Conservation (phyloP, 2,888 invertebrate species). For the Cephus spinipes region DNA sequence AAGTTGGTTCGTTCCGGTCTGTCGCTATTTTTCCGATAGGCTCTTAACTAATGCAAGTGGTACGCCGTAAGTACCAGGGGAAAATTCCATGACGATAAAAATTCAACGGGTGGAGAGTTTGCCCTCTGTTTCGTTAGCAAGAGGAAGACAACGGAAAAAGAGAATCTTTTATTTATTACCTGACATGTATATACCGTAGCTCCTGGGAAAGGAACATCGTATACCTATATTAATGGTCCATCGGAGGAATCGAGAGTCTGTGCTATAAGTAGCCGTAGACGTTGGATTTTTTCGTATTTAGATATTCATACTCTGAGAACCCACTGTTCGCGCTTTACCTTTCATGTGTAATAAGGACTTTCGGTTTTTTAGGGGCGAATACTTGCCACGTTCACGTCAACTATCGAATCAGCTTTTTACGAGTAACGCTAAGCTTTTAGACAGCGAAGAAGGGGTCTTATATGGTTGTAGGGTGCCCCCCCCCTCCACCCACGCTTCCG, state of each 20-base stretch:
- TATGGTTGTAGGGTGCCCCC: not conserved
- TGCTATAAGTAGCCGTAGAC: not conserved
- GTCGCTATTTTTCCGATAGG: constrained; percentile 50
- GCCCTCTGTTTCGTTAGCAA: not conserved
- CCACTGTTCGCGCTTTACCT: not conserved
- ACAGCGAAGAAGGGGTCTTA: not conserved
- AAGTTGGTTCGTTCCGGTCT: constrained; percentile 47
- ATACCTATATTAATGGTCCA: not conserved
- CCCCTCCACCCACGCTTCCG: not conserved
- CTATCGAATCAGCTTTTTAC: not conserved
- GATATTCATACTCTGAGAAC: not conserved
- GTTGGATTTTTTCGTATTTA: not conserved
- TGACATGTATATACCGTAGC: not conserved
- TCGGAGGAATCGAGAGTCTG: not conserved
- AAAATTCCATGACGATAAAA: constrained; percentile 32
- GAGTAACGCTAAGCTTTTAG: not conserved
- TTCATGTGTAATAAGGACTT: not conserved
- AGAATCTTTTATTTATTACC: not conserved
- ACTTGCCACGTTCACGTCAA: not conserved
- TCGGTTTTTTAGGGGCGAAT: not conserved
- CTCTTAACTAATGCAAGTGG: constrained; percentile 52
- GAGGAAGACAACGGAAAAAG: not conserved
- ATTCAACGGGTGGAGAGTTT: not conserved
- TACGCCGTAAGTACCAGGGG: constrained; percentile 20
- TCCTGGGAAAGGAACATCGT: not conserved